A percentile compares a stretch with the other conserved stretches of the same genome.
These are phyloP conservation scores for Lycaon pictus DNA, from an alignment of 2,113 vertebrate species.

Conservation along the genomic window DNA sequence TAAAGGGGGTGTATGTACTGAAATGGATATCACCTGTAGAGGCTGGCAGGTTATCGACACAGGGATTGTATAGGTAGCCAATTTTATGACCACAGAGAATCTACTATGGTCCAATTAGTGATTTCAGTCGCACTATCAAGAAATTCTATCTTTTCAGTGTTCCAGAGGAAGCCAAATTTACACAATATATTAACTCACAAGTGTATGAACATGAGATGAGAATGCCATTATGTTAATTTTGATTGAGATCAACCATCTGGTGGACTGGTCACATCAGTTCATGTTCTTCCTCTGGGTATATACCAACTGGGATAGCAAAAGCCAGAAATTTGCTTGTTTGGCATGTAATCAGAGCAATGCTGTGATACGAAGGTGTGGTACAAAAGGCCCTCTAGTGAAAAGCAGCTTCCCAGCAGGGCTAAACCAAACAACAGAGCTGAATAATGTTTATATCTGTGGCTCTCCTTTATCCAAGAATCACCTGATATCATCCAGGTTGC, in stretches of 20 bases:
- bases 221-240: conserved; percentile 17
- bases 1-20: neutral
- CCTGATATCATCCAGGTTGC: neutral
- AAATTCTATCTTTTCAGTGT: neutral
- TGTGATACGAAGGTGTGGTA: conserved; percentile 3
- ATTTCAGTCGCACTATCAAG: neutral
- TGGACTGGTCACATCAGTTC: neutral
- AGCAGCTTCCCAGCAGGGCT: conserved; percentile 1
- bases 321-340: neutral
- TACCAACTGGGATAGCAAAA: conserved; percentile 43
- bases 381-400: conserved; percentile 27
- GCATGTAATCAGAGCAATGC: neutral
- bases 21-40: neutral
- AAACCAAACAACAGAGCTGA: neutral
- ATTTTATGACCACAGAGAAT: neutral
- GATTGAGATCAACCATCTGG: neutral
- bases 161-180: neutral
- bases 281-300: neutral
- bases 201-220: neutral
- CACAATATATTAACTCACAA: neutral
- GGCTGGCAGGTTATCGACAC: neutral
- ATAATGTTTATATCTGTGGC: neutral
- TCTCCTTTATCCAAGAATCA: conserved; percentile 49
- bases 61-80: neutral
- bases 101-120: neutral